Evolutionary conservation across 2,888 invertebrate genomes (phyloP).

Genomic region (Liopterus haemorrhoidalis): DNA sequence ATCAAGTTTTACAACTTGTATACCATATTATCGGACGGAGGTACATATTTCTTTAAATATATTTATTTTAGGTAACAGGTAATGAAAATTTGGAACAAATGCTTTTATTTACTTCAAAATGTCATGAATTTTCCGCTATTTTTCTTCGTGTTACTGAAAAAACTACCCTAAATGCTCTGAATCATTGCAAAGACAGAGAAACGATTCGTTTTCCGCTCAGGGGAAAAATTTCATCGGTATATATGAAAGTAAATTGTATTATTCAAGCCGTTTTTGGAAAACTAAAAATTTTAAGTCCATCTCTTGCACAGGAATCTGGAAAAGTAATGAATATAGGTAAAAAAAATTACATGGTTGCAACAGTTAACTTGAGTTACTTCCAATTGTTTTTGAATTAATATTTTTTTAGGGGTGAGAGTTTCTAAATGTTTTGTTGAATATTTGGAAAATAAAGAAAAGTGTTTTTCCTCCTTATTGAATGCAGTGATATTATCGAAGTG

Average conservation of each 20-base stretch:
- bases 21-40: background rate
- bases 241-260: slow-evolving; percentile 72
- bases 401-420: too few relatives aligned
- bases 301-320: slow-evolving; percentile 62
- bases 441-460: slow-evolving; percentile 44
- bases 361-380: slow-evolving; percentile 30
- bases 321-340: slow-evolving; percentile 63
- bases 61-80: slow-evolving; percentile 51
- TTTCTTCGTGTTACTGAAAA: slow-evolving; percentile 65
- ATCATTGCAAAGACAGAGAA: slow-evolving; percentile 53
- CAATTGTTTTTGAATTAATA: slow-evolving; percentile 8
- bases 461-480: slow-evolving; percentile 54
- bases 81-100: slow-evolving; percentile 53
- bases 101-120: slow-evolving; percentile 52
- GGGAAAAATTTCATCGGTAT: slow-evolving; percentile 62
- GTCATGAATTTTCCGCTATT: slow-evolving; percentile 64
- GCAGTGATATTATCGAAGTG: slow-evolving; percentile 62
- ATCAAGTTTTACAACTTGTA: background rate
- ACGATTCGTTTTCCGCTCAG: slow-evolving; percentile 64
- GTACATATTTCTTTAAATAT: background rate
- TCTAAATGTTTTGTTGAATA: slow-evolving; percentile 56
- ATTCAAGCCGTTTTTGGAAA: slow-evolving; percentile 71
- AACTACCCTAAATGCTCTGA: slow-evolving; percentile 60
- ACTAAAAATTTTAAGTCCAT: slow-evolving; percentile 60
- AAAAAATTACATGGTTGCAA: slow-evolving; percentile 50